Evolutionary conservation across 2,113 vertebrate genomes (phyloP).

Genomic region (Engraulis encrasicolus): DNA sequence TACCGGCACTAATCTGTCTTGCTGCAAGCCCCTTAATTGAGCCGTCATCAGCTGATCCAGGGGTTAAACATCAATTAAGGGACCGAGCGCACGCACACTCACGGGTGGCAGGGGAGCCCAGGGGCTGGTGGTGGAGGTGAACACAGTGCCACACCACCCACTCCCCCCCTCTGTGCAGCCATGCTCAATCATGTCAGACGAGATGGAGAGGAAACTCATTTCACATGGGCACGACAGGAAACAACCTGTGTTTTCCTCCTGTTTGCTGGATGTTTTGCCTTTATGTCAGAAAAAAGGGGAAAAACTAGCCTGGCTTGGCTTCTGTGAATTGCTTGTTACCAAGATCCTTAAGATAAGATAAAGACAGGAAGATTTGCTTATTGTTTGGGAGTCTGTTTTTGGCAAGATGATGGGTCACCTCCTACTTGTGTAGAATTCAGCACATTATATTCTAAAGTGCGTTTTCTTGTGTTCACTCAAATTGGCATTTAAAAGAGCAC

Average conservation of each 20-base stretch:
- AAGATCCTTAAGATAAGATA: neutral
- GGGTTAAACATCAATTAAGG: conserved; percentile 74
- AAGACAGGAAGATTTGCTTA: neutral
- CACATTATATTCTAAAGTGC: neutral
- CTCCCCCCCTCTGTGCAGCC: neutral
- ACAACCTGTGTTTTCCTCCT: neutral
- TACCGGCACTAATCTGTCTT: conserved; percentile 63
- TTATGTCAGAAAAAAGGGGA: no score
- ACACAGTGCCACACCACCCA: neutral
- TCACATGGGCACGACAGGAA: neutral
- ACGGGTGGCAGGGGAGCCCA: conserved; percentile 14
- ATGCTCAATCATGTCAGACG: neutral
- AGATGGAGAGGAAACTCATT: neutral
- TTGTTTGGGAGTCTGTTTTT: neutral
- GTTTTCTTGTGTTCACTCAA: neutral
- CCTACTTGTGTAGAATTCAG: neutral
- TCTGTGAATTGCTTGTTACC: neutral
- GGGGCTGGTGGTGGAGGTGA: neutral
- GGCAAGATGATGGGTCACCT: neutral
- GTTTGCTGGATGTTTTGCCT: neutral
- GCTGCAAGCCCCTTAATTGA: conserved; percentile 69
- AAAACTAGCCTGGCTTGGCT: neutral
- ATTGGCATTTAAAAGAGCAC: neutral
- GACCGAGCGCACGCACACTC: conserved; percentile 60
- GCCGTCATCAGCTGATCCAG: conserved; percentile 66